These are phyloP conservation scores for Motacilla alba DNA, from an alignment of 2,113 vertebrate genomes.

Conservation along the genomic window DNA sequence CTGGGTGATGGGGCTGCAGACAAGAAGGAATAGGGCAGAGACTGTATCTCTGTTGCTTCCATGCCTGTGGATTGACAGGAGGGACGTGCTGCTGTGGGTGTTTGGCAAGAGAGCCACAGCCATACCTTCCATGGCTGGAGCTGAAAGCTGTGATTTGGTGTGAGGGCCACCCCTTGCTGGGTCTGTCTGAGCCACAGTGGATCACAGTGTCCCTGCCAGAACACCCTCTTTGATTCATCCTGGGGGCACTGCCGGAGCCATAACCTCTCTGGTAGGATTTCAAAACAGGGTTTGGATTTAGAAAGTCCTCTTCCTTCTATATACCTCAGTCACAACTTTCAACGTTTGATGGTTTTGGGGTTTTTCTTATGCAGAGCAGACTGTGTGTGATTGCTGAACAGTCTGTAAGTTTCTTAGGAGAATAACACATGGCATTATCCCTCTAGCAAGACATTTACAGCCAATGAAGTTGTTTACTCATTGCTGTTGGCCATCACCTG, in stretches of 20 bases:
- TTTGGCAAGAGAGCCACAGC: not conserved
- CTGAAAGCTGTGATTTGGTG: fast-evolving
- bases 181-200: fast-evolving
- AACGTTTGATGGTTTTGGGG: not conserved
- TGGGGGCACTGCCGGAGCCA: fast-evolving
- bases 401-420: not conserved
- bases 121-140: not conserved
- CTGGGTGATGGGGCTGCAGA: not conserved
- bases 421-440: not conserved
- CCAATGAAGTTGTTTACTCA: not conserved
- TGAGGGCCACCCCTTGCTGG: not conserved
- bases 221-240: fast-evolving
- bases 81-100: not conserved
- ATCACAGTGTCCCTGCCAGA: fast-evolving
- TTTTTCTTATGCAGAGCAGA: not conserved
- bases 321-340: not conserved
- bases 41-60: not conserved
- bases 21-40: not conserved
- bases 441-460: not conserved
- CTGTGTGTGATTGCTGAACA: not conserved
- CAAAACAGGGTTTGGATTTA: not conserved
- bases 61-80: fast-evolving
- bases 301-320: not conserved
- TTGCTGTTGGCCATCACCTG: not conserved
- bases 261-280: not conserved